Percentiles rank a stretch among this genome's conserved stretches.
Conservation (phyloP, 1,140 invertebrate genomes). For the Pseudoatta argentina region DNA sequence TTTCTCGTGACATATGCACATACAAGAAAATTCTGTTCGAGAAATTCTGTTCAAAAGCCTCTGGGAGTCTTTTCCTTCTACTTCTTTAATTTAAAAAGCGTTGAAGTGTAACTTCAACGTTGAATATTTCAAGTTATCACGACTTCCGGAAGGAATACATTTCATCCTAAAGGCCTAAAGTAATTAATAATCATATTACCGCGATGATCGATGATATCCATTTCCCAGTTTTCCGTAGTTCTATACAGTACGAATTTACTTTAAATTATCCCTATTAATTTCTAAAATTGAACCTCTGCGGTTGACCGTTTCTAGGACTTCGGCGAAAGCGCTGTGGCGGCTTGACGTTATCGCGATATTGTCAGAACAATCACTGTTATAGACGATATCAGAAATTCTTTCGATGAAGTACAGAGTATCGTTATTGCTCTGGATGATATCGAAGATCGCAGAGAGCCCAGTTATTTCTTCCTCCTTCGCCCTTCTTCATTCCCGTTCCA, state of each 20-base stretch:
- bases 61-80: neutral
- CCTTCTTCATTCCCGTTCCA: neutral
- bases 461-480: neutral
- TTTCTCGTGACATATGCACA: neutral
- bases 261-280: slow-evolving; percentile 48
- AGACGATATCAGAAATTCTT: slow-evolving; percentile 56
- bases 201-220: slow-evolving; percentile 30
- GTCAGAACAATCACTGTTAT: slow-evolving; percentile 44
- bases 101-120: neutral
- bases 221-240: neutral
- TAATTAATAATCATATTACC: neutral
- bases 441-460: neutral
- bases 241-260: slow-evolving; percentile 36
- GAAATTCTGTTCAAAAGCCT: neutral
- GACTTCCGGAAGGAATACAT: neutral
- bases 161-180: neutral
- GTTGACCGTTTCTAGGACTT: neutral
- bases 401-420: slow-evolving; percentile 49
- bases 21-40: neutral
- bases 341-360: slow-evolving; percentile 9
- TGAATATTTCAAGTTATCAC: slow-evolving; percentile 25
- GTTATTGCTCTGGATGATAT: slow-evolving; percentile 44
- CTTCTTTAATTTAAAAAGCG: neutral
- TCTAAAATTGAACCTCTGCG: slow-evolving; percentile 19
- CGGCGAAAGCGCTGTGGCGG: neutral